Conservation (phyloP, 2,113 vertebrate species). For the Psittacula cyanocephala region DNA sequence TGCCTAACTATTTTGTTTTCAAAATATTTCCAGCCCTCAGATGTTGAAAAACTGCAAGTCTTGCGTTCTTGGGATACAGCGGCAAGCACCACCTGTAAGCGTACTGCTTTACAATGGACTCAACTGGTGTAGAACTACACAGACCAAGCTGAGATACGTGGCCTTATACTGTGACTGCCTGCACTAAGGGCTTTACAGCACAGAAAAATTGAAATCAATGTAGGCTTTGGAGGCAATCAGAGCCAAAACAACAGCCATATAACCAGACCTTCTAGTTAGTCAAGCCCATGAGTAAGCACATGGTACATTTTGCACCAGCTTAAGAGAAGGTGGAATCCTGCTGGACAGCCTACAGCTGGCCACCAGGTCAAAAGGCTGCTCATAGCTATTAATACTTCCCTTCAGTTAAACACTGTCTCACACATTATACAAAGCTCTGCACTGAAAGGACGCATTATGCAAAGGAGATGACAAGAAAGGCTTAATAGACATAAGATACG, state of each 20-base stretch:
- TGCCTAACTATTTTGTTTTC: not conserved
- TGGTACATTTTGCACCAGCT: not conserved
- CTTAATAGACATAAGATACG: not conserved
- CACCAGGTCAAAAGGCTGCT: slow-evolving; percentile 50
- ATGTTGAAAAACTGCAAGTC: not conserved
- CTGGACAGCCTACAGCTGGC: slow-evolving; percentile 12
- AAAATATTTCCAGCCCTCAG: not conserved
- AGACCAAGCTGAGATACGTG: rapidly evolving
- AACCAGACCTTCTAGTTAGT: slow-evolving; percentile 17
- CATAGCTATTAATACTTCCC: slow-evolving; percentile 13
- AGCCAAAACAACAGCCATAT: not conserved
- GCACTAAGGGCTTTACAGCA: not conserved
- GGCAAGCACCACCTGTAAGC: not conserved
- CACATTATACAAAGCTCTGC: not conserved
- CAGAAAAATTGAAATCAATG: not conserved
- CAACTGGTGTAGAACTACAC: rapidly evolving
- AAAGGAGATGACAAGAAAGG: slow-evolving; percentile 22
- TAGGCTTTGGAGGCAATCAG: not conserved
- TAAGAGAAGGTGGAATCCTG: slow-evolving; percentile 25
- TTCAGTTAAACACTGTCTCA: not conserved
- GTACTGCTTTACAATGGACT: rapidly evolving
- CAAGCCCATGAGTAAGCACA: not conserved
- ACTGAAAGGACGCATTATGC: slow-evolving; percentile 42
- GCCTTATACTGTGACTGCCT: rapidly evolving
- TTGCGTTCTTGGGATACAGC: not conserved